Base-by-base conservation (phyloP, 2,888 invertebrate genomes). In the Argyra leucocephala region DNA sequence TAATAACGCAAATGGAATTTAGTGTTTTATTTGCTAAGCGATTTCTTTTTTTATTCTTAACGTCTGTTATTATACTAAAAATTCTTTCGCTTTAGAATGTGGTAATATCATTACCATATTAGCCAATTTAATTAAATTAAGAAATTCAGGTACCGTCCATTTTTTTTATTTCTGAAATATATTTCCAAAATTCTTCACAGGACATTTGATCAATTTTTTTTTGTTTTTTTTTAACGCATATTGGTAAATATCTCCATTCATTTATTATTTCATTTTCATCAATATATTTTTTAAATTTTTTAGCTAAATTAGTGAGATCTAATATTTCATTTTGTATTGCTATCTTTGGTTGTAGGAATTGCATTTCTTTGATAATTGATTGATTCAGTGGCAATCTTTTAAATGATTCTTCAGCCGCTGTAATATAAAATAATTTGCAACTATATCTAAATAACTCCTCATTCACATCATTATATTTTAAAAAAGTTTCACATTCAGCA, bases 251-350 rank as follows among this genome's bases (percentile, higher is more conserved):
- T 22, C 21, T 26, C 57, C 57, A 57, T 57, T 57, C 57, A 57
- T 57, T 57, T 57, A 57, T 57, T 57, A 57, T 22, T 57, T 57
- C 57, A 57, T 57, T 57, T 57, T 57, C 57, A 57, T 57, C 57
- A 57, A 57, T 57, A 57, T 57, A 21, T 21, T 57, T 57, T 57
- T 57, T 57, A 57, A 57, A 57, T 21, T 57, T 57, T 57, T 21
- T 21, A 57, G 57, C 57, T 57, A 57, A 57, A 57, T 57, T 22
- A 22, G 57, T 57, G 57, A 57, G 21, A 22, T 57, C 57, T 22
- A 57, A 57, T 57, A n/a, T 57, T 57, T 22, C 57, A 57, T 22
- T 57, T 57, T 57, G 57, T 21, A 7, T 57, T 57, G 57, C 57
- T 57, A 22, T 57, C 57, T 57, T 57, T 57, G 57, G 57, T 22